Base-by-base conservation (phyloP, 2,797 vertebrate species). In the Rousettus madagascariensis region DNA sequence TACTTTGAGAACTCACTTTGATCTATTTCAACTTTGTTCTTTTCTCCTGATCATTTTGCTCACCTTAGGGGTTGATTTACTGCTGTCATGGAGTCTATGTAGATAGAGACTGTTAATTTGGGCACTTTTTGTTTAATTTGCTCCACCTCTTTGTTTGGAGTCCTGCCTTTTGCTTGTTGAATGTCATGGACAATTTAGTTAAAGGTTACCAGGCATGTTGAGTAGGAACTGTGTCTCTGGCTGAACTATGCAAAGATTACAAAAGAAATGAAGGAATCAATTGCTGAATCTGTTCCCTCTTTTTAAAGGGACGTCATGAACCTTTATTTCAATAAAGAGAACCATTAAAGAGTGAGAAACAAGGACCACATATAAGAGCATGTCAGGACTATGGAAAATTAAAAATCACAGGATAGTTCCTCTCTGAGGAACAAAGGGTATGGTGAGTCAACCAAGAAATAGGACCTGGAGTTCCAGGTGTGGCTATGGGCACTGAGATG, bases 231-330 rank as follows among this genome's bases (percentile, higher is more conserved):
- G 5, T 55, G 51, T 57, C n/a, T 91, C 85, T 90, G 33, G 33
- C 33, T 55, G 88, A 57, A 71, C 79, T 95, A 36, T 15, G 16
- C 11, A 53, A 68, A 75, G 49, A 65, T 93, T 66, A 84, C 46
- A 84, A 83, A 94, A 71, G 71, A 93, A 83, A 92, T 80, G 95
- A 94, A 94, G 59, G 46, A 95, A 86, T 79, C 17, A 22, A 6
- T 79, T 95, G 83, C 57, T 91, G 84, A 78, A 79, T 46, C 59
- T 19, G 22, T 12, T 38, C 24, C 41, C 15, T 68, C 6, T 57
- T 57, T 75, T 66, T 36, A 57, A 46, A 71, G 83, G 78, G 26
- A 63, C 16, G 13, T 38, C 46, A 11, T 65, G 61, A 95, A 72
- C 72, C 57, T 92, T 95, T 92, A 46, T 92, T 24, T 85, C n/a